Evolutionary conservation across 2,113 vertebrate genomes (phyloP), one percentile per base, ranked within the genome.

Genomic region (Aix galericulata): DNA sequence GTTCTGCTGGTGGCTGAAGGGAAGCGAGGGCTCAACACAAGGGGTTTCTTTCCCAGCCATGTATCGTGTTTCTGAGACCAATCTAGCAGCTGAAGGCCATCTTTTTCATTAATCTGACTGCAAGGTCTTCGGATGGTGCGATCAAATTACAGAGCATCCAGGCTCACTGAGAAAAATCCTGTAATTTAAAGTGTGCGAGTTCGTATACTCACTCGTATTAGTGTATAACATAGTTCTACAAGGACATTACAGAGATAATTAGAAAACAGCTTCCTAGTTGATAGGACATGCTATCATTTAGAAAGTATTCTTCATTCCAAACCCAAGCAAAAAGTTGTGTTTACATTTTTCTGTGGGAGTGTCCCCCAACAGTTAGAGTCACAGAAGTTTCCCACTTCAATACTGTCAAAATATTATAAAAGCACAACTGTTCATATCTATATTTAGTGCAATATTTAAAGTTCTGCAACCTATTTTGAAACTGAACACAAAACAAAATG

Each of bases 221-320:
- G 23, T 18, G 44, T 31, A 8, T 21, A 74, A 71, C 29, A 40
- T 4, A 69, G 25, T 11, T 22, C 58, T 21, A 16, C 23, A 79
- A 79, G 53, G 60, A 76, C 73, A 62, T 82, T 83, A 75, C 5
- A 68, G 46, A 67, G 32, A 89, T 48, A 12, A 27, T n/a, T 25
- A 80, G 23, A 88, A 83, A 96, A 73, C 22, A 82, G 34, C 81
- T 64, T 81, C 78, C 38, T 81, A 52, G 23, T 53, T 91, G 52
- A 60, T 20, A 77, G 32, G 53, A 72, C 67, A 76, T 46, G 16
- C 21, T 90, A 25, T 60, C 2, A 75, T 75, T 93, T 72, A 3
- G 38, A 68, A 83, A 71, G 23, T 72, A 83, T 60, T 91, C 53
- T 90, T 93, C n/a, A 62, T 81, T 93, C 42, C 64, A 81, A 83